Conservation (phyloP, 1,140 invertebrate genomes). For the Meteorus sp. region DNA sequence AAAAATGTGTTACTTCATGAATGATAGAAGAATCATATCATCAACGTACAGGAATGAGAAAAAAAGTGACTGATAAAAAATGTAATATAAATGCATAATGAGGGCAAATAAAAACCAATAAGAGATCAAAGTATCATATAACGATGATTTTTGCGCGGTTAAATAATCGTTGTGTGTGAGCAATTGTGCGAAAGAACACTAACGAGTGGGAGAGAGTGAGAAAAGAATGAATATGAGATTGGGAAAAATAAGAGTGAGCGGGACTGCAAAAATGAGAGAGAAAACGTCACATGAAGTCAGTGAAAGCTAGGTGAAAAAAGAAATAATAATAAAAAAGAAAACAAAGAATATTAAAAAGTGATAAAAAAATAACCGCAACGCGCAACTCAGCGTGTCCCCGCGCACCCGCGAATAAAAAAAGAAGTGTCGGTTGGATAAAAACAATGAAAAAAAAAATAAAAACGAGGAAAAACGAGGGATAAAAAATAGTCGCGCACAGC, state of each 20-base stretch:
- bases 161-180: neutral
- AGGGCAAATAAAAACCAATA: too few species aligned
- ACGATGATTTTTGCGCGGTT: neutral
- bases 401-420: slow-evolving; percentile 34
- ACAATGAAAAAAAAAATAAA: slow-evolving; percentile 39
- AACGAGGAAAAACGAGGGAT: too few species aligned
- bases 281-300: slow-evolving; percentile 26
- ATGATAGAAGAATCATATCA: neutral
- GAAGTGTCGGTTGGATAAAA: slow-evolving; percentile 27
- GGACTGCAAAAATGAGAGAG: slow-evolving; percentile 21
- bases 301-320: slow-evolving; percentile 38
- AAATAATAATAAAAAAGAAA: too few species aligned
- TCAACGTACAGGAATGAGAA: too few species aligned
- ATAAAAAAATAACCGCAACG: slow-evolving; percentile 32
- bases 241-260: slow-evolving; percentile 10
- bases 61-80: too few species aligned
- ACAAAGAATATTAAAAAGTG: neutral
- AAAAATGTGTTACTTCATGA: too few species aligned
- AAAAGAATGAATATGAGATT: too few species aligned
- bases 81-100: too few species aligned
- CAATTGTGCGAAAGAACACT: neutral
- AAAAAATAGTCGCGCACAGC: slow-evolving; percentile 13
- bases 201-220: too few species aligned
- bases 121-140: neutral
- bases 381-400: slow-evolving; percentile 34